Percentiles rank a stretch among this genome's conserved stretches.
phyloP scores from a whole-genome alignment of 2,113 vertebrate genomes.

The Xenus cinereus region DNA sequence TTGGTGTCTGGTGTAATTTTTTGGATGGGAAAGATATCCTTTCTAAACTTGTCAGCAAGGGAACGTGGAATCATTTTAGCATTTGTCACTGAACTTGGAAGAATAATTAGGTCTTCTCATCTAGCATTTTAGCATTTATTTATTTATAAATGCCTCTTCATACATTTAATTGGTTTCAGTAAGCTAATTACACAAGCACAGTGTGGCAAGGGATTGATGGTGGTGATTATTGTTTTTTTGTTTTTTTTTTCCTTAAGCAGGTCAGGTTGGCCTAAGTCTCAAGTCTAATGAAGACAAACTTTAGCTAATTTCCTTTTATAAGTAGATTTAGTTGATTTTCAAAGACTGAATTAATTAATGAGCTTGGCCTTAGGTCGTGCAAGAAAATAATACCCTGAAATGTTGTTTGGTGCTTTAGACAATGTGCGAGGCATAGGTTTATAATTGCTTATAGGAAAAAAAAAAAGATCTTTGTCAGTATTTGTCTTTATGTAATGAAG shows the following conservation, averaged over 20 bases:
- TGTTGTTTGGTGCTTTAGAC: neutral
- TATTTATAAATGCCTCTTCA: neutral
- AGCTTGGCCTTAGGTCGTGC: neutral
- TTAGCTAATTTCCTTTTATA: neutral
- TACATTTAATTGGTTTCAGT: conserved; percentile 33
- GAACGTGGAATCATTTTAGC: neutral
- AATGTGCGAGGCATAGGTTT: neutral
- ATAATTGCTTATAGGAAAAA: neutral
- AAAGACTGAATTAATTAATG: neutral
- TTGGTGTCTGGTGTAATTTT: neutral
- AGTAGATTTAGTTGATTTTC: conserved; percentile 17
- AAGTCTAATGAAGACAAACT: conserved; percentile 18
- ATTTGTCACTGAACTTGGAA: neutral
- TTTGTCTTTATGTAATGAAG: neutral
- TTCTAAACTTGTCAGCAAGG: neutral
- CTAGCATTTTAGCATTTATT: conserved; percentile 3
- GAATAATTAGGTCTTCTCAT: conserved; percentile 37
- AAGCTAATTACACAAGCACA: neutral
- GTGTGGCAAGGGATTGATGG: neutral
- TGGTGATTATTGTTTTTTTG: neutral
- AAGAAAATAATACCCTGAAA: neutral
- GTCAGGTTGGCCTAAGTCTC: neutral
- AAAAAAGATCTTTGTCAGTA: neutral
- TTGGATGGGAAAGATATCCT: neutral
- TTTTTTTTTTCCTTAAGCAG: neutral